Percentiles rank a stretch among this genome's conserved stretches.
Evolutionary conservation across 2,113 vertebrate genomes (phyloP).

Genomic region (Anser cygnoides): DNA sequence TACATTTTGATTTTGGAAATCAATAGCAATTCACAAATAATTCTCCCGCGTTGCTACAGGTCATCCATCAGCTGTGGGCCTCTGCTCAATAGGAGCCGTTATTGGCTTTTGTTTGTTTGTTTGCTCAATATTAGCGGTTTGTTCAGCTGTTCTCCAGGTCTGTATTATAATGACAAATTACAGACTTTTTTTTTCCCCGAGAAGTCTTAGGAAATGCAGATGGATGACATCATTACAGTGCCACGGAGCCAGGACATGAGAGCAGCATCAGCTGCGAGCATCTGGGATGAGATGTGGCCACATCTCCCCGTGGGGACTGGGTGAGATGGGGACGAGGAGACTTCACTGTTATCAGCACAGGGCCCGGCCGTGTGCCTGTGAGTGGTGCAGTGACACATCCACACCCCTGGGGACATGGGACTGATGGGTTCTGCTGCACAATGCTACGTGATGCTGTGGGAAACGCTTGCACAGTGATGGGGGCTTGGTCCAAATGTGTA

Average conservation of each 20-base stretch:
- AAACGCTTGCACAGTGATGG: not conserved
- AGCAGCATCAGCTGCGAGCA: not conserved
- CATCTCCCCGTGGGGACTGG: rapidly evolving
- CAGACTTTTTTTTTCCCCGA: not conserved
- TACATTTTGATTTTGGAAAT: conserved; percentile 39
- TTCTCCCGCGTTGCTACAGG: not conserved
- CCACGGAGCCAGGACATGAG: not conserved
- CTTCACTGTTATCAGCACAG: no score
- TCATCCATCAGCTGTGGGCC: not conserved
- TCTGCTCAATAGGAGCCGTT: not conserved
- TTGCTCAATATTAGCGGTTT: not conserved
- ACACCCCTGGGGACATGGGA: not conserved
- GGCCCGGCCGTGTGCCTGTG: no score
- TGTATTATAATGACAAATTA: not conserved
- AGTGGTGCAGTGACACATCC: no score
- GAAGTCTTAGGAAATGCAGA: not conserved
- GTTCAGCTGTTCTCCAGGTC: not conserved
- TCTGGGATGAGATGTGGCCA: not conserved
- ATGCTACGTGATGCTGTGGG: not conserved
- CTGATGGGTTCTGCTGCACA: not conserved
- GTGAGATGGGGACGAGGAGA: not conserved
- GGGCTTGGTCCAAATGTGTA: not conserved
- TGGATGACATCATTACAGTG: not conserved
- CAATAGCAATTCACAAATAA: conserved; percentile 20
- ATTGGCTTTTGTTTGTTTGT: not conserved